phyloP scores from a whole-genome alignment of 2,888 invertebrate species.

The Dioctria linearis region DNA sequence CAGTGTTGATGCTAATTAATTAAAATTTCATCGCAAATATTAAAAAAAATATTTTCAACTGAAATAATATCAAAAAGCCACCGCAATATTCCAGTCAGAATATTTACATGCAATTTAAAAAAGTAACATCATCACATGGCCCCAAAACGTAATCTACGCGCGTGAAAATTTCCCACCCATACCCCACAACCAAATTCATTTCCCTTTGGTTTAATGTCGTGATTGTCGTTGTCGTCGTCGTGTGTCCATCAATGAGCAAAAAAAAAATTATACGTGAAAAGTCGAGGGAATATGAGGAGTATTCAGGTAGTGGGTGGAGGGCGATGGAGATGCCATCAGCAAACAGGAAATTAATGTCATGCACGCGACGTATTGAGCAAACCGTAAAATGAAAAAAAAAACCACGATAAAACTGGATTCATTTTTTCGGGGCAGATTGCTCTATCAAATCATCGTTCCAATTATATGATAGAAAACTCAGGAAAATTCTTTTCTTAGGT shows the following conservation, averaged over 20 bases:
- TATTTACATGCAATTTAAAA: no score
- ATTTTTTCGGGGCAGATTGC: constrained; percentile 4
- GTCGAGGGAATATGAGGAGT: neutral
- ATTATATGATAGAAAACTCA: neutral
- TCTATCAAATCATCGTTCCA: neutral
- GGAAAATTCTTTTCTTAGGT: neutral
- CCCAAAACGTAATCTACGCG: constrained; percentile 4
- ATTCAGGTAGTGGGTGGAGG: constrained; percentile 1
- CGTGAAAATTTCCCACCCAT: constrained; percentile 25
- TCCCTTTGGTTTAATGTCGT: neutral
- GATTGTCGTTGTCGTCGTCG: no score
- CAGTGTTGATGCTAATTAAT: no score
- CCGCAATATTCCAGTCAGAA: no score
- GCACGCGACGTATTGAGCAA: constrained; percentile 28
- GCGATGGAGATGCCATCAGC: constrained; percentile 9
- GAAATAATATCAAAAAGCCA: no score
- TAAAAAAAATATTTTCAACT: no score
- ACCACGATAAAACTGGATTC: neutral
- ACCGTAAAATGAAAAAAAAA: constrained; percentile 10
- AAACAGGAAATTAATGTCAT: constrained; percentile 44
- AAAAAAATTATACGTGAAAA: neutral
- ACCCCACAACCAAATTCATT: neutral
- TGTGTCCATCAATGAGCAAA: constrained; percentile 17
- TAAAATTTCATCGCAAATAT: no score
- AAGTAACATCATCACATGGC: no score